Base-by-base conservation (phyloP, 1,140 invertebrate genomes). In the Delia radicum region DNA sequence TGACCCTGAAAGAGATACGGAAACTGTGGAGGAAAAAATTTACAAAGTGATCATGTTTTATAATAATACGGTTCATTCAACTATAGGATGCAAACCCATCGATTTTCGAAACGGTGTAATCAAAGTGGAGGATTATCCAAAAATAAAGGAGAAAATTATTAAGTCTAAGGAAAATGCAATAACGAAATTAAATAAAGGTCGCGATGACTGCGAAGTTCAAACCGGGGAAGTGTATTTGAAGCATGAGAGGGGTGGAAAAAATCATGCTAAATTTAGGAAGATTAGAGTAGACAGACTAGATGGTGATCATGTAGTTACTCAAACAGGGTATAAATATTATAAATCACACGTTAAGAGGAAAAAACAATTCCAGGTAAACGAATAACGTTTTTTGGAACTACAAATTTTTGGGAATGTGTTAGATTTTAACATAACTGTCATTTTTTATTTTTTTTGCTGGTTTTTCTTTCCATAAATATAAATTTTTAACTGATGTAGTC, bases 21-120 rank as follows among this genome's bases (percentile, higher is more conserved):
- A 74, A 3, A 74, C 61, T 3, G 55, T 74, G 31, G 61, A 75
- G 29, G 63, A 46, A 31, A 75, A 75, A 48, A 75, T 75, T 33
- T 62, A 67, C 12, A 69, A 69, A 46, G n/a, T 75, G 2, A 69
- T 75, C 10, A 15, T 6, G 21, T 75, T 67, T 69, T 75, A 75
- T 27, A 75, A 75, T 29, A 75, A 75, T 69, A 21, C 74, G 2
- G 69, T 75, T 26, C 63, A 75, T 48, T 33, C 28, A 18, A 69
- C 65, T 26, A 69, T 29, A 2, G 31, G 18, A 15, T 3, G 4
- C 6, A 33, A 33, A 69, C 28, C 65, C 4, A 31, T 33, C n/a
- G 65, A 69, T 26, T 67, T 29, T 29, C 3, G 6, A 7, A 67
- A 67, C n/a, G 26, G 63, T n/a, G 10, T 33, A 8, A 69, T 69